These are phyloP conservation scores for Gymnarchus niloticus DNA, from an alignment of 2,113 vertebrate species.

Conservation along the genomic window DNA sequence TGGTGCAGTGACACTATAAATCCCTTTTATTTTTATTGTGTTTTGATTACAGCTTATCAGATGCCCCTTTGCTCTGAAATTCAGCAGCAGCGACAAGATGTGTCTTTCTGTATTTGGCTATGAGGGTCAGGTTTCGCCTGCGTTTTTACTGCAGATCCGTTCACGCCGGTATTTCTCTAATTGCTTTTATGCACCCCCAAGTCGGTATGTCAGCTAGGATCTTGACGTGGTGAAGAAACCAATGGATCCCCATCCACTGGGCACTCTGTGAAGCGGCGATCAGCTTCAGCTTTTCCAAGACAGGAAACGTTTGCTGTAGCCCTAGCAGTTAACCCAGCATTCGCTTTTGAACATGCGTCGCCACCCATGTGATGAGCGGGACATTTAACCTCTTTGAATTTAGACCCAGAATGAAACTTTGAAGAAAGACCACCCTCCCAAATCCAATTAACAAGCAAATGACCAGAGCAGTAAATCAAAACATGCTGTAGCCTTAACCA, in stretches of 20 bases:
- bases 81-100: background rate
- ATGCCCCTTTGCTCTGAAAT: slow-evolving; percentile 22
- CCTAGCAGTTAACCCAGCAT: background rate
- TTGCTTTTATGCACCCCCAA: background rate
- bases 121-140: background rate
- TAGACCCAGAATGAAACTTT: background rate
- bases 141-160: too few relatives aligned
- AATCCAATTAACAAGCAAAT: background rate
- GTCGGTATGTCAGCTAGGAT: background rate
- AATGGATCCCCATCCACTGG: background rate
- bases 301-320: too few relatives aligned
- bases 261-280: too few relatives aligned
- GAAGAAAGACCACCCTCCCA: background rate
- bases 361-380: background rate
- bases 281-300: too few relatives aligned
- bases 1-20: background rate
- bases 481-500: background rate
- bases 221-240: background rate
- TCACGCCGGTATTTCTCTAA: background rate
- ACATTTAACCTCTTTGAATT: background rate
- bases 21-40: slow-evolving; percentile 15
- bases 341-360: background rate
- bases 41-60: slow-evolving; percentile 33
- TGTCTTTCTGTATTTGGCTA: background rate
- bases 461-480: background rate